phyloP scores from a whole-genome alignment of 2,113 vertebrate species.

The Laterallus jamaicensis region DNA sequence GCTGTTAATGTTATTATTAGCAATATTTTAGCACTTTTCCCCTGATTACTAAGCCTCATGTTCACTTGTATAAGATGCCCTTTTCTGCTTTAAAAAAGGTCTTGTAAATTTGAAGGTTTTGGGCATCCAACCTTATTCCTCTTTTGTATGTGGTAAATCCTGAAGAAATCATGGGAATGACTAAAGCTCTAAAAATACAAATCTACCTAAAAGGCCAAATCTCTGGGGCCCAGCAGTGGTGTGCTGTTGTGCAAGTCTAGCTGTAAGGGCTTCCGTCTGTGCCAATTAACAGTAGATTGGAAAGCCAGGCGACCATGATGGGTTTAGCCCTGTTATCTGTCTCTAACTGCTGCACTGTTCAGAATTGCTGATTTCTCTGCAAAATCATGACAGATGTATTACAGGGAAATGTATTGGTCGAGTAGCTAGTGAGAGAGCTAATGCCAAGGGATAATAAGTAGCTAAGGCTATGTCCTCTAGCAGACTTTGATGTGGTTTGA shows the following conservation, averaged over 20 bases:
- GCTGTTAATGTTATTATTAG: not conserved
- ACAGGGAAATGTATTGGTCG: constrained; percentile 6
- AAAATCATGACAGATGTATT: constrained; percentile 23
- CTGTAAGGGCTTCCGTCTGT: not conserved
- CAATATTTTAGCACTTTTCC: not conserved
- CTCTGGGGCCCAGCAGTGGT: not conserved
- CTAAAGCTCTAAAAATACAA: constrained; percentile 52
- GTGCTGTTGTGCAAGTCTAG: not conserved
- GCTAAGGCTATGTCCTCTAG: not conserved
- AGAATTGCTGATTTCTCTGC: constrained; percentile 13
- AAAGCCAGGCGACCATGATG: not conserved
- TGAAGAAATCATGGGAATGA: constrained; percentile 33
- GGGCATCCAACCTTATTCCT: not conserved
- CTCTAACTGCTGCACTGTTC: not conserved
- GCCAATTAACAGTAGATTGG: constrained; percentile 44
- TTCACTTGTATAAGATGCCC: not conserved
- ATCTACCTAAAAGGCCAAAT: not conserved
- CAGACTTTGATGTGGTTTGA: constrained; percentile 25
- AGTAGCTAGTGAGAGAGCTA: constrained; percentile 13
- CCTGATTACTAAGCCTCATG: not conserved
- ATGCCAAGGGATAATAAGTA: constrained; percentile 49
- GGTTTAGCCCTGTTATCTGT: not conserved
- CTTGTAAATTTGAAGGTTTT: not conserved
- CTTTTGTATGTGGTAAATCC: not conserved
- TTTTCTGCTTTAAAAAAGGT: not conserved